Base-by-base conservation (phyloP, 2,797 vertebrate species). In the Furcifer pardalis region DNA sequence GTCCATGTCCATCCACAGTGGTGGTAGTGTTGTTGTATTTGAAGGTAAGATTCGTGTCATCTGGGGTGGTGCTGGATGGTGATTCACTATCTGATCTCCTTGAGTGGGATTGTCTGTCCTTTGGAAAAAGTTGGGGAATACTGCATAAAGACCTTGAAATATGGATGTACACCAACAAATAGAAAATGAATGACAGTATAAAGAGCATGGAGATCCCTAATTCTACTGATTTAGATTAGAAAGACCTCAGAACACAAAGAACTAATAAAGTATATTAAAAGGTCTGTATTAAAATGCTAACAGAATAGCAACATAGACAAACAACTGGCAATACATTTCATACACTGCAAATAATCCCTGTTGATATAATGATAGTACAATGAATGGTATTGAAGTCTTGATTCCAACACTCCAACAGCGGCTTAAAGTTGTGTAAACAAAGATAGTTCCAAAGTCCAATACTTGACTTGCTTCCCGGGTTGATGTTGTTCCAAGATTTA, bases 21-120 rank as follows among this genome's bases (percentile, higher is more conserved):
- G 91, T 91, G 52, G n/a, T n/a, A n/a, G n/a, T n/a, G n/a, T 92
- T 89, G 75, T 92, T 94, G 88, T 97, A 97, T 87, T 96, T 98
- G 90, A 98, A 97, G 73, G 91, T 96, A 90, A 97, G 96, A 77
- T 52, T 92, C 85, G 90, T 79, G 91, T 97, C 97, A 27, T 97
- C 97, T 0, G 97, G 97, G 88, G 96, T 97, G 89, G 95, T 95
- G 93, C 95, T 96, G 85, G 96, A 96, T 0, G 97, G 96, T 5
- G 97, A 97, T 52, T 97, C 97, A 0, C 96, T 96, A 82, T 98
- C 97, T 0, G 96, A 95, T 0, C 95, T 96, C 74, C 97, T 97
- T 84, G 96, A 95, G 83, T 95, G 95, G 72, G 97, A 96, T 68
- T 97, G 97, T 80, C 97, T 97, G 84, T 98, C 97, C 97, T 98